Evolutionary conservation across 2,113 vertebrate species (phyloP), one percentile per base, ranked within the genome.

Genomic region (Ammospiza nelsoni): DNA sequence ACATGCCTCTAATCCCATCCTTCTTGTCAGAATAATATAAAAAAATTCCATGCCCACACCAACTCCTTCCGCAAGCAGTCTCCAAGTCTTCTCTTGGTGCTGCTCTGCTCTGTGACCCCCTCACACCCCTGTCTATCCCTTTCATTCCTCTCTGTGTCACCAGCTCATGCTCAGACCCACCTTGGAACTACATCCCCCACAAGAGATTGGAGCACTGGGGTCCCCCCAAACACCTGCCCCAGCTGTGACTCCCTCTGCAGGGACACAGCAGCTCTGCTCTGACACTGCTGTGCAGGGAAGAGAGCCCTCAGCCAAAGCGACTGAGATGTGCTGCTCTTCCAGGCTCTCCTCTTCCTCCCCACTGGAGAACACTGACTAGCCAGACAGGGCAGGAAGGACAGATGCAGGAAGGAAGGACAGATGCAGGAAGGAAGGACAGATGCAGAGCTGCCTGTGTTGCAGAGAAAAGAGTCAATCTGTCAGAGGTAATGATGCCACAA

Each of bases 361-460:
- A 43, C 9, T 11, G 19, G 27, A 79, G 33, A 61, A 15, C 54
- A 59, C 20, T 35, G 48, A 43, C 48, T 7, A 72, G 68, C 13
- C 57, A 89, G 41, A 31, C 24, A 81, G 24, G 6, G 5, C 37
- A 68, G 22, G 48, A 49, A 68, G 48, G 48, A 49, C 22, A 17
- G 67, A 61, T 15, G 44, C 9, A 49, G 15, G 18, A 12, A 46
- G 9, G 37, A 27, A 41, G 9, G 37, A 37, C 44, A 17, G 67
- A 61, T 24, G 44, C 12, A 51, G 15, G 33, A n/a, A 59, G 39
- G 39, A 41, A 41, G 16, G 41, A 54, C 5, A 19, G 31, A 57
- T 1, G 1, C 2, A 52, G 41, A 46, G 14, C 0, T 46, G 23
- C 37, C 52, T 52, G 6, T 9, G 33, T 1, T 88, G 27, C n/a